phyloP scores from a whole-genome alignment of 2,888 invertebrate species.

The Andrena bucephala region DNA sequence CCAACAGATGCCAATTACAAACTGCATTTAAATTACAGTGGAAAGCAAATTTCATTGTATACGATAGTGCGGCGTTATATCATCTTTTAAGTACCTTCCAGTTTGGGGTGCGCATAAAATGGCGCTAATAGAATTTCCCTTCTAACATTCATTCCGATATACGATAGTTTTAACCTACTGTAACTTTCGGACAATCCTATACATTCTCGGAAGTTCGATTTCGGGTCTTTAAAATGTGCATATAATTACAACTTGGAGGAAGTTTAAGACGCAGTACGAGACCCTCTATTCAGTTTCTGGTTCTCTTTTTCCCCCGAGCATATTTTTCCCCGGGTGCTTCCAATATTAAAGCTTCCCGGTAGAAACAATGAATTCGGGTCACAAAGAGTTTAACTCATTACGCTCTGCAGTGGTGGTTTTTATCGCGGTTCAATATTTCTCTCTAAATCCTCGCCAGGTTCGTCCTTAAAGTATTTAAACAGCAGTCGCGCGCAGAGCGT shows the following conservation, averaged over 20 bases:
- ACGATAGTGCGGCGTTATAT: constrained; percentile 18
- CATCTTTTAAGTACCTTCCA: constrained; percentile 6
- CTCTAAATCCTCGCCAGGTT: neutral
- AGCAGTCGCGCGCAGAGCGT: neutral
- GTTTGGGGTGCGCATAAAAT: constrained; percentile 20
- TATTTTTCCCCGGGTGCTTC: constrained; percentile 9
- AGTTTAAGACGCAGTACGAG: neutral
- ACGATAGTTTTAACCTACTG: constrained; percentile 29
- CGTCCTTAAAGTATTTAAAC: neutral
- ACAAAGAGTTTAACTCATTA: constrained; percentile 23
- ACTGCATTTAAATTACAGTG: no score
- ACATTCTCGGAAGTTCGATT: constrained; percentile 10
- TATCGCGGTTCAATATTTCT: constrained; percentile 38
- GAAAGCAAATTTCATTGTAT: constrained; percentile 32
- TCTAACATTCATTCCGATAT: constrained; percentile 3
- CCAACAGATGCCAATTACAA: no score
- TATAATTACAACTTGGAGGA: constrained; percentile 23
- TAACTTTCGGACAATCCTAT: constrained; percentile 16
- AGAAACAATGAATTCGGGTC: constrained; percentile 42
- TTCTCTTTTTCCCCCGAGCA: neutral
- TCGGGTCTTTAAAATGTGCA: constrained; percentile 39
- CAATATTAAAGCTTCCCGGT: constrained; percentile 29
- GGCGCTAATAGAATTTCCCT: constrained; percentile 32
- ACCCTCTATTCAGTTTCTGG: constrained; percentile 22
- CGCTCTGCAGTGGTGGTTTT: neutral